Evolutionary conservation across 2,797 vertebrate species (phyloP), one percentile per base, ranked within the genome.

Genomic region (Lophius americanus): DNA sequence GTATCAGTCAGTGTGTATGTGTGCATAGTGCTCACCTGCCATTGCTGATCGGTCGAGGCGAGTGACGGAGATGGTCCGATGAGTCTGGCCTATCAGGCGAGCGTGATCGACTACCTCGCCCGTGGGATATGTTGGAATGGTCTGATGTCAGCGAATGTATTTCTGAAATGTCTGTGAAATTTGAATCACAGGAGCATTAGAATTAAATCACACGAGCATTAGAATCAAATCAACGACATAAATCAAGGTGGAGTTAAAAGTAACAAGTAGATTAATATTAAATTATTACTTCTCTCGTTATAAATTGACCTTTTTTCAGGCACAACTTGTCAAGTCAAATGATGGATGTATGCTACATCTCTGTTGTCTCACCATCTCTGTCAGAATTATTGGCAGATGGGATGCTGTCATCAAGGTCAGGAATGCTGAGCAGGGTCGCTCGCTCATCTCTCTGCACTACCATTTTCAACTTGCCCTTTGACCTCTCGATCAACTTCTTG

Each of bases 401-500:
- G 91, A 98, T 93, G 84, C 98, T 99, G 91, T 99, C 97, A 64
- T 98, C 96, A 76, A 99, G 91, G 89, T 99, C 97, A n/a, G 98
- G 97, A 81, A 99, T 96, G 56, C 97, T 97, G 84, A 98, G 90
- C 72, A 99, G 90, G 0, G 97, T 98, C 50, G 95, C 96, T 79
- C 96, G 91, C 48, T 99, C 97, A 61, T 98, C 97, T 88, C 97
- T 94, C 84, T 99, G 98, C 79, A 99, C 98, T 37, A 99, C 97
- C 97, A 99, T 98, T 91, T 98, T 99, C 87, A 99, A 90, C 89
- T 99, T 99, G 89, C 98, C 97, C 92, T 98, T 99, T 80, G 98
- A 99, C 88, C 96, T 95, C 88, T 99, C 97, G 76, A 99, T 99
- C 89, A 99, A 90, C 63, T 98, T 99, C 92, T 99, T 98, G 78